phyloP scores from a whole-genome alignment of 2,113 vertebrate genomes.

The Equus quagga region DNA sequence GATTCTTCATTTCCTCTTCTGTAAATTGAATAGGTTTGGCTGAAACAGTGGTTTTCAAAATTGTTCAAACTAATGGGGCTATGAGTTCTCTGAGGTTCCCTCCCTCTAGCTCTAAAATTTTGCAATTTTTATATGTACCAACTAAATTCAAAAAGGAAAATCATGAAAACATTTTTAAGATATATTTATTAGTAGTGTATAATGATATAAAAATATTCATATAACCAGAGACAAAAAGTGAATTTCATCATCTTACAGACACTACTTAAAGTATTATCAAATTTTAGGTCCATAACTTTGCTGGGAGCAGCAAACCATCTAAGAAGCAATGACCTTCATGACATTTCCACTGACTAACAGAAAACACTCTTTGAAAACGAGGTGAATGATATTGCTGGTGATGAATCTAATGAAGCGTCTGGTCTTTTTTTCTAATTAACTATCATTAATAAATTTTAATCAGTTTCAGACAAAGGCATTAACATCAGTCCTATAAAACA shows the following conservation, averaged over 20 bases:
- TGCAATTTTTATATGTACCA: not conserved
- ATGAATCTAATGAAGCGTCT: not conserved
- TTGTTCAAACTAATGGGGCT: not conserved
- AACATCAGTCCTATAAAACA: not conserved
- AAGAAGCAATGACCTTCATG: not conserved
- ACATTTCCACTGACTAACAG: not conserved
- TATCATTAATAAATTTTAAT: not conserved
- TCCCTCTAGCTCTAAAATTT: not conserved
- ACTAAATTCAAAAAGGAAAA: conserved; percentile 44
- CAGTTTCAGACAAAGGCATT: not conserved
- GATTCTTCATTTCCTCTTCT: conserved; percentile 12
- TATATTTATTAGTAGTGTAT: not conserved
- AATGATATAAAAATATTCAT: not conserved
- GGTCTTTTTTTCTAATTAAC: not conserved
- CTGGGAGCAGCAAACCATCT: not conserved
- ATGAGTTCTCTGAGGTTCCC: not conserved
- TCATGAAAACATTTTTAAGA: conserved; percentile 4
- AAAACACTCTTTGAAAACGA: not conserved
- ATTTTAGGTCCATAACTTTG: not conserved
- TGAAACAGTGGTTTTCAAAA: not conserved
- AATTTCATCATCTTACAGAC: conserved; percentile 12
- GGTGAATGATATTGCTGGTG: not conserved
- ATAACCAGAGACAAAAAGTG: not conserved
- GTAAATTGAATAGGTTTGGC: not conserved
- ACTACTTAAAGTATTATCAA: conserved; percentile 21